A percentile compares a stretch with the other conserved stretches of the same genome.
Conservation (phyloP, 1,140 invertebrate genomes). For the Chymomyza costata region DNA sequence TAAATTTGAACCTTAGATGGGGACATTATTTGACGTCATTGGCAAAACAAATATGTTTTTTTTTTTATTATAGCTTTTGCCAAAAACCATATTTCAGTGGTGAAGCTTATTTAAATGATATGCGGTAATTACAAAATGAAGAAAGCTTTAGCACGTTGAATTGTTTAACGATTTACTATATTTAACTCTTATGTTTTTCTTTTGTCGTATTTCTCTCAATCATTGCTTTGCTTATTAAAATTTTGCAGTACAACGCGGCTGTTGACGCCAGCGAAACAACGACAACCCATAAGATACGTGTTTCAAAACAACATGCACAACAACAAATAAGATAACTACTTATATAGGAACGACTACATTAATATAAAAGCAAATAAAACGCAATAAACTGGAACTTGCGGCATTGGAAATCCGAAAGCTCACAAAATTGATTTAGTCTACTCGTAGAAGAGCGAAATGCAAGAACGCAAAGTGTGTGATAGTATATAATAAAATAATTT, state of each 20-base stretch:
- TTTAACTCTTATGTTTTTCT: slow-evolving; percentile 22
- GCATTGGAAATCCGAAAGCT: slow-evolving; percentile 3
- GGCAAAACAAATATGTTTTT: slow-evolving; percentile 35
- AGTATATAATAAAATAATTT: neutral
- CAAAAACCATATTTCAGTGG: slow-evolving; percentile 7
- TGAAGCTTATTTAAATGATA: slow-evolving; percentile 2
- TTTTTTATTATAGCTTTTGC: slow-evolving; percentile 6
- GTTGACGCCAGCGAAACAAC: no score
- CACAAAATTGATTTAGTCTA: neutral
- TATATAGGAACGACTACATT: slow-evolving; percentile 20
- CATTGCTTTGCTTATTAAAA: no score
- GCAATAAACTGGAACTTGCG: slow-evolving; percentile 29
- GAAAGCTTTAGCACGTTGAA: neutral
- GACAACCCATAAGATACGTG: slow-evolving; percentile 42
- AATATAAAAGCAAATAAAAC: slow-evolving; percentile 7
- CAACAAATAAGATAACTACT: slow-evolving; percentile 34
- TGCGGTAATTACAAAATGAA: neutral
- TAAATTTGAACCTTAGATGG: slow-evolving; percentile 22
- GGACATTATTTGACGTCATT: slow-evolving; percentile 63
- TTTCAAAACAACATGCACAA: slow-evolving; percentile 26
- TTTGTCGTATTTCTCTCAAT: no score
- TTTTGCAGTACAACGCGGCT: slow-evolving; percentile 46
- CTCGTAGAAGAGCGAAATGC: neutral
- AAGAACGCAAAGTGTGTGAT: neutral
- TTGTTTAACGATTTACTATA: slow-evolving; percentile 22